phyloP scores from a whole-genome alignment of 2,113 vertebrate species.

The Peromyscus californicus region DNA sequence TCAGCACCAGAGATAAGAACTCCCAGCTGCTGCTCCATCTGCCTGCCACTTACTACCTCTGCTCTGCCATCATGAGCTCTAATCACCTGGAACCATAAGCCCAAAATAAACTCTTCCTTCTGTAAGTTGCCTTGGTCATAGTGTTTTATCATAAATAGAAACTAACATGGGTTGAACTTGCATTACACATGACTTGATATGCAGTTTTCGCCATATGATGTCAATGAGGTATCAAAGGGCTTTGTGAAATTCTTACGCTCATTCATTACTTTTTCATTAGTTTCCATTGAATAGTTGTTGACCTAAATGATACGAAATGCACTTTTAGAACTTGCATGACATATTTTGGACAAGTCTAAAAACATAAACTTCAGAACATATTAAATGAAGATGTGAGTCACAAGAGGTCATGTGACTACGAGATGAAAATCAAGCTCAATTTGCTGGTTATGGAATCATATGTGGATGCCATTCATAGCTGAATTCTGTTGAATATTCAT shows the following conservation, averaged over 20 bases:
- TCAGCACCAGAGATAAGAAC: neutral
- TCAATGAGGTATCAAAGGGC: neutral
- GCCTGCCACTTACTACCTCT: neutral
- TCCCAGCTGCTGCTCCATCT: neutral
- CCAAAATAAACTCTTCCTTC: neutral
- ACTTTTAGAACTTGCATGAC: neutral
- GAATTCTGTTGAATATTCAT: neutral
- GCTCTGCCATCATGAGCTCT: neutral
- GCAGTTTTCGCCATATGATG: neutral
- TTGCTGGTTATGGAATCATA: neutral
- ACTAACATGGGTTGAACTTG: neutral
- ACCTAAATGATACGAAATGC: neutral
- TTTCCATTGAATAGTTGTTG: neutral
- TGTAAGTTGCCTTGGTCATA: neutral
- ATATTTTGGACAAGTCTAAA: neutral
- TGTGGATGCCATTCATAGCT: neutral
- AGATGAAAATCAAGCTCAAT: neutral
- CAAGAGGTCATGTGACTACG: neutral
- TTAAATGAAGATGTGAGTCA: neutral
- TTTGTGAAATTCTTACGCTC: neutral
- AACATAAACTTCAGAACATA: neutral
- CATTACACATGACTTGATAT: neutral
- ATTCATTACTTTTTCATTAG: slow-evolving; percentile 23
- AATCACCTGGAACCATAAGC: neutral
- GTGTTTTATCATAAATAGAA: neutral